Evolutionary conservation across 1,140 invertebrate species (phyloP).

Genomic region (Papilio helenus): DNA sequence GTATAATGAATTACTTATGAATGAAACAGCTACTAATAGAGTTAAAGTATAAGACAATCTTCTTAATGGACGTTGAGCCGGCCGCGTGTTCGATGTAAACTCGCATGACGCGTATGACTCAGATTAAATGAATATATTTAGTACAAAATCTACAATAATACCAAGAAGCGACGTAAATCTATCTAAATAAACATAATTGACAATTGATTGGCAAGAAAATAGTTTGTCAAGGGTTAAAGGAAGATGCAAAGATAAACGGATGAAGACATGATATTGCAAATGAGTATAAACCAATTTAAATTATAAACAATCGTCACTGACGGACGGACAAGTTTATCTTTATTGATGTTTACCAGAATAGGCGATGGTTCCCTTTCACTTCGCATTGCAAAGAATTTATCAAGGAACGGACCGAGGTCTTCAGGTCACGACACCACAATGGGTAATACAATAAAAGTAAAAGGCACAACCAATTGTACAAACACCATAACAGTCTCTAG

Average conservation of each 20-base stretch:
- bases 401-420: constrained; percentile 57
- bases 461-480: constrained; percentile 38
- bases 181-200: not conserved
- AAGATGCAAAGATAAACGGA: not conserved
- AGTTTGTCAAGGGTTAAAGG: not conserved
- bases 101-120: not conserved
- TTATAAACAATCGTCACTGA: constrained; percentile 30
- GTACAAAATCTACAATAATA: not conserved
- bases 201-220: not conserved
- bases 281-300: constrained; percentile 7
- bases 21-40: constrained; percentile 13
- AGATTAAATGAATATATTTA: not conserved
- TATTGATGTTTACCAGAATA: constrained; percentile 47
- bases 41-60: constrained; percentile 11
- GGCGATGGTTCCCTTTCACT: constrained; percentile 76
- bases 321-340: constrained; percentile 31
- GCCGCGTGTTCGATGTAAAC: not conserved
- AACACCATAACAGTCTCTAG: constrained; percentile 34
- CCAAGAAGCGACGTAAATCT: not conserved
- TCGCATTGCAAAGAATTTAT: constrained; percentile 63
- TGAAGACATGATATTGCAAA: not conserved
- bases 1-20: not conserved
- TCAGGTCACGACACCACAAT: constrained; percentile 61
- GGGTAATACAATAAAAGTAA: constrained; percentile 48
- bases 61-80: constrained; percentile 5